Evolutionary conservation across 2,797 vertebrate genomes (phyloP).

Genomic region (Poeciliopsis gracilis): DNA sequence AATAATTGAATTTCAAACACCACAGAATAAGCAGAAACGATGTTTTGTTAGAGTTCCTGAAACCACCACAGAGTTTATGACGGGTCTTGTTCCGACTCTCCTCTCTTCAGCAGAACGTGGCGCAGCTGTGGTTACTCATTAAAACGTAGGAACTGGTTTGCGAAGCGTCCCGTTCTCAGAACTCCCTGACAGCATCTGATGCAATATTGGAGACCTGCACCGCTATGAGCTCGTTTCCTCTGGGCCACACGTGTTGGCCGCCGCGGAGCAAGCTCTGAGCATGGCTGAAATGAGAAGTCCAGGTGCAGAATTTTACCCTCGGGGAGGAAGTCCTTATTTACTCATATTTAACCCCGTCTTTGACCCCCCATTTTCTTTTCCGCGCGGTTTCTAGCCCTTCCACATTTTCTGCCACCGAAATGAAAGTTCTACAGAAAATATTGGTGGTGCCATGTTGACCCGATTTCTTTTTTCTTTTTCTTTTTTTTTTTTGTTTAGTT

Average conservation of each 20-base stretch:
- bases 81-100: slow-evolving; percentile 14
- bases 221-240: slow-evolving; percentile 71
- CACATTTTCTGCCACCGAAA: slow-evolving; percentile 15
- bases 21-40: not conserved
- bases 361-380: slow-evolving; percentile 26
- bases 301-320: slow-evolving; percentile 73
- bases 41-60: not conserved
- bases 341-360: slow-evolving; percentile 65
- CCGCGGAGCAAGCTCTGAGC: slow-evolving; percentile 52
- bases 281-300: slow-evolving; percentile 74
- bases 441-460: not conserved
- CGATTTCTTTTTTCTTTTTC: too few species aligned
- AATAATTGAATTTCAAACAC: not conserved
- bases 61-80: not conserved
- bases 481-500: not conserved
- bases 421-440: not conserved
- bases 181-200: slow-evolving; percentile 27
- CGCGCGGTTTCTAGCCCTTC: slow-evolving; percentile 35
- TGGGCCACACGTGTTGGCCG: slow-evolving; percentile 67
- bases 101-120: slow-evolving; percentile 13
- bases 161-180: slow-evolving; percentile 44
- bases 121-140: slow-evolving; percentile 21
- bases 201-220: slow-evolving; percentile 43
- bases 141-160: slow-evolving; percentile 35
- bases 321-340: slow-evolving; percentile 78